Evolutionary conservation across 1,140 invertebrate species (phyloP), one percentile per base, ranked within the genome.

Genomic region (Rhizoglyphus robini): DNA sequence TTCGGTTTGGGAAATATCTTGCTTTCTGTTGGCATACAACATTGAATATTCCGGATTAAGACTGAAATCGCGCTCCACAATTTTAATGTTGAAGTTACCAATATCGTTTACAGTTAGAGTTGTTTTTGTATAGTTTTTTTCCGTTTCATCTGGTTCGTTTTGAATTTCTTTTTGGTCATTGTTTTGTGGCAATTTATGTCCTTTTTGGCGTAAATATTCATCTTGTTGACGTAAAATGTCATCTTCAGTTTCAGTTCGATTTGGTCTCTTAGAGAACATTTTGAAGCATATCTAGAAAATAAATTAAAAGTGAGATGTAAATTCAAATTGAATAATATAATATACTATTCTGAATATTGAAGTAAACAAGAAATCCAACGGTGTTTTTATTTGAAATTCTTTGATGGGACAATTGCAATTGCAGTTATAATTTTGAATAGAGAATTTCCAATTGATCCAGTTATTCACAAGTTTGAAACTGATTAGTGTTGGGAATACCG

Each of bases 171-270:
- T 34, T 15, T 25, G 27, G 30, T 51, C 25, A 15, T 18, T n/a
- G 29, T 54, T 31, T 41, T 36, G 41, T 15, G 5, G 3, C n/a
- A 23, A 8, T 66, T 63, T 54, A 13, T 68, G 29, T n/a, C 38
- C 23, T 47, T 68, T 68, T 23, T 36, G n/a, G 27, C 29, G 23
- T 29, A 68, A 31, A 48, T 65, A 68, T 32, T 68, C 25, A 38
- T 68, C 18, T 34, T 68, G 67, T 36, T 58, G 41, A 36, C 36
- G 34, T 5, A 68, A 23, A 15, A 68, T 18, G 51, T 65, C 67
- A 46, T 68, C 62, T 41, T 65, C 63, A n/a, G 31, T 25, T 41
- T 68, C 67, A 32, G 31, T 27, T 20, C 4, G 5, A 8, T n/a
- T 46, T 25, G 66, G 49, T 58, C 49, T 31, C 18, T 64, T 64